Percentiles rank a stretch among this genome's conserved stretches.
phyloP scores from a whole-genome alignment of 2,888 invertebrate genomes.

The Fragum sueziense region DNA sequence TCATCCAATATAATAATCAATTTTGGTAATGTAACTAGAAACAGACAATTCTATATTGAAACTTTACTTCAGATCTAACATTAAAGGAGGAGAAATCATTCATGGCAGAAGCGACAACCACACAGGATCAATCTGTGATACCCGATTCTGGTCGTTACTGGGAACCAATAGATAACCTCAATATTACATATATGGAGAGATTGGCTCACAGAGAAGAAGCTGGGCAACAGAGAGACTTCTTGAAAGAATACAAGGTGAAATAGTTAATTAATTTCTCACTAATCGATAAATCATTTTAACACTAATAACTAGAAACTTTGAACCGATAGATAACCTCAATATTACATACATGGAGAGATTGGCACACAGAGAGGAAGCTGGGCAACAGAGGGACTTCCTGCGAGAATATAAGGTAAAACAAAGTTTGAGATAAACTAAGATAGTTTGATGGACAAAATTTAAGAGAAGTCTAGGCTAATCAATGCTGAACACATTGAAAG shows the following conservation, averaged over 20 bases:
- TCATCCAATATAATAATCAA: neutral
- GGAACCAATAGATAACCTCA: conserved; percentile 79
- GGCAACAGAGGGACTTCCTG: conserved; percentile 63
- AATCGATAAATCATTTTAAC: too few species aligned
- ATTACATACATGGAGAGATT: conserved; percentile 70
- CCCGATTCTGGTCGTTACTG: conserved; percentile 68
- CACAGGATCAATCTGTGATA: conserved; percentile 47
- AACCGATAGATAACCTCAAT: conserved; percentile 79
- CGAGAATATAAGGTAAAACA: conserved; percentile 72
- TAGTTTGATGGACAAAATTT: too few species aligned
- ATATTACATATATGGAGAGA: conserved; percentile 71
- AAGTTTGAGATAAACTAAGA: too few species aligned
- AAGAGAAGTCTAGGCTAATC: too few species aligned
- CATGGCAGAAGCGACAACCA: conserved; percentile 47
- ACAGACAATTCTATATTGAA: neutral
- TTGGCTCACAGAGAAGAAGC: conserved; percentile 61
- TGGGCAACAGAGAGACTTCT: conserved; percentile 62
- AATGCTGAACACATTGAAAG: too few species aligned
- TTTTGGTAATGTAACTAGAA: neutral
- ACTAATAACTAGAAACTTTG: too few species aligned
- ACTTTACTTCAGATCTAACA: conserved; percentile 26
- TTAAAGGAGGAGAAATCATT: conserved; percentile 58
- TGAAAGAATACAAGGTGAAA: conserved; percentile 72
- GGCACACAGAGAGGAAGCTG: conserved; percentile 59
- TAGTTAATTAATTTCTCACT: too few species aligned